phyloP scores from a whole-genome alignment of 2,797 vertebrate genomes.

The Chaetodon trifasciatus region DNA sequence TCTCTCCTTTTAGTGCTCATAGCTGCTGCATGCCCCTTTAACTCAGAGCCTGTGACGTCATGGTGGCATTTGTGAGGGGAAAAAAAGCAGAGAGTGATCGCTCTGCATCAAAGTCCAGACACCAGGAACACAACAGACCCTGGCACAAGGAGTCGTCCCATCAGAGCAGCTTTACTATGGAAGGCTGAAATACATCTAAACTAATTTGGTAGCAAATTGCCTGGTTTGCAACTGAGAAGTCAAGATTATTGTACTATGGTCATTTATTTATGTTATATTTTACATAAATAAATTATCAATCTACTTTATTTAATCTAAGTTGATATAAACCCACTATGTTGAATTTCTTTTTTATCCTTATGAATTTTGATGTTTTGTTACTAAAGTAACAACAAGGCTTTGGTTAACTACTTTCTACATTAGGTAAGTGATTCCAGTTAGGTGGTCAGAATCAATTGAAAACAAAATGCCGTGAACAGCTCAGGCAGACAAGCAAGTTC shows the following conservation, averaged over 20 bases:
- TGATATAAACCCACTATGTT: not conserved
- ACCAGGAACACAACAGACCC: not conserved
- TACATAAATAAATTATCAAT: not conserved
- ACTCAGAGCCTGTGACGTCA: constrained; percentile 44
- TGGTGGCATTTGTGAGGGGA: not conserved
- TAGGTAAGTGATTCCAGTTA: too few relatives aligned
- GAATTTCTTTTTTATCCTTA: not conserved
- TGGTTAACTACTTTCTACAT: too few relatives aligned
- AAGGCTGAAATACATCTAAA: not conserved
- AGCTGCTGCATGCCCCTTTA: constrained; percentile 48
- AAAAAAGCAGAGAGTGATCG: not conserved
- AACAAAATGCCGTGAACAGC: too few relatives aligned
- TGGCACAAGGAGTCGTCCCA: not conserved
- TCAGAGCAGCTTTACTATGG: not conserved
- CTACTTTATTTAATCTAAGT: not conserved
- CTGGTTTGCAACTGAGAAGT: not conserved
- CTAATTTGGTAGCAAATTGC: too few relatives aligned
- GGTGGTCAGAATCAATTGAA: too few relatives aligned
- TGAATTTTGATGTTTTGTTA: not conserved
- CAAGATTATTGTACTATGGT: too few relatives aligned
- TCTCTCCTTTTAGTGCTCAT: not conserved
- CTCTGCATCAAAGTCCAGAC: constrained; percentile 22
- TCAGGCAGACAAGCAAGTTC: too few relatives aligned
- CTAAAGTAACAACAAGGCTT: too few relatives aligned
- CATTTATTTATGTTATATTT: not conserved